Evolutionary conservation across 2,113 vertebrate genomes (phyloP), one percentile per base, ranked within the genome.

Genomic region (Scopus umbretta): DNA sequence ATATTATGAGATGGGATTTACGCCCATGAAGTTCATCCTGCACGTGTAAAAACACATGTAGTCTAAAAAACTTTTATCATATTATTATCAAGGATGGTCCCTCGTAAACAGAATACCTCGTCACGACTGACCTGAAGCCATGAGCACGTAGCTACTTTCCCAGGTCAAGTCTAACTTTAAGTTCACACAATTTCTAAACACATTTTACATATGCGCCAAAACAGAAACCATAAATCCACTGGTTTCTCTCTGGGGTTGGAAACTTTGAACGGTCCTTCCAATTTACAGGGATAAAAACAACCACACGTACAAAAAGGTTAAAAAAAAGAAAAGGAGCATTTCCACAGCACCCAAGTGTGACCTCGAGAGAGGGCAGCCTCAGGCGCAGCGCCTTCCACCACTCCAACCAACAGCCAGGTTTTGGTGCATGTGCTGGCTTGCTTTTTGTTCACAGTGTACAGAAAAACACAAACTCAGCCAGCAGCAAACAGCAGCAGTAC

Each of bases 1-100:
- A 2, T 13, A 11, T 15, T 30, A 42, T 3, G 13, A 38, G 49
- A 38, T 15, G 22, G 40, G 53, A 49, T 61, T 38, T 49, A 49
- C 0, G 0, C 8, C 68, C 38, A 11, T 6, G 15, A 21, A 19
- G 29, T 45, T 32, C 52, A 47, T 7, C 19, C 27, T 16, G 18
- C 30, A 7, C 10, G 10, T 8, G 26, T 6, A 47, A 30, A 43
- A 53, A 42, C 1, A 40, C 8, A 29, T 3, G 4, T 3, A 52
- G 43, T 22, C 49, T 38, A 20, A 38, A 38, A 55, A 11, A 4
- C 42, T 61, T 40, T 21, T 12, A 56, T 7, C 18, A 2, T 15
- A 32, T 11, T 21, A n/a, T 16, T 5, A 13, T 22, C 15, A 8
- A 30, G 50, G 34, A 58, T 3, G 26, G 13, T 38, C 10, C 62